Base-by-base conservation (phyloP, 2,797 vertebrate genomes). In the Buphagus erythrorhynchus region DNA sequence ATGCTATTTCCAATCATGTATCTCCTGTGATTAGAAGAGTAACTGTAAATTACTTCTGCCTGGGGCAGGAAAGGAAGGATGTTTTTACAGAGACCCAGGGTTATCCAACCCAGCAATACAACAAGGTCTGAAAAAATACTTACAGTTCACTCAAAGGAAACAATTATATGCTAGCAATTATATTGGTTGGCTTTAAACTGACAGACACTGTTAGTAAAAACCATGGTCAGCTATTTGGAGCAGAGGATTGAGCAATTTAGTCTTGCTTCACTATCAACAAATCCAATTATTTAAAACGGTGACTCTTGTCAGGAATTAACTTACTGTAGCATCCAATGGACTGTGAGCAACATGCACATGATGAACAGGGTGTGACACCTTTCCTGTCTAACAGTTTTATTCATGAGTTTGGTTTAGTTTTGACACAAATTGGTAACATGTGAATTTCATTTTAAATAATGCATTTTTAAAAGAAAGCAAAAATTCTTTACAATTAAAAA, bases 211-310 rank as follows among this genome's bases (percentile, higher is more conserved):
- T 71, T 80, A 55, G 54, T 17, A 83, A 81, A 88, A 92, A 67
- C 16, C 10, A 4, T 63, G 57, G 67, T 61, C 84, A 89, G 81
- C 84, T 91, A 43, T 69, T 81, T 69, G 65, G 36, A 95, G 93
- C 58, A 88, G 73, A 88, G 79, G 91, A 86, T 43, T 78, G 74
- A 76, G 86, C 57, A 87, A 74, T 93, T 85, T 52, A 79, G 55
- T 80, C 80, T 92, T 95, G 86, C 75, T 94, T 93, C 92, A 72
- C 38, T 66, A 58, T 77, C 77, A 88, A 69, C 45, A 95, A 96
- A 87, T 87, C 49, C 45, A 87, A 48, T 92, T 91, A 91, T 91
- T 96, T 92, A 89, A 94, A 93, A 74, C 0, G 0, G 67, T 46
- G n/a, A 51, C 61, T 90, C 59, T 87, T 74, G 59, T 73, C 71